Evolutionary conservation across 1,140 invertebrate genomes (phyloP).

Genomic region (Drosophila novamexicana): DNA sequence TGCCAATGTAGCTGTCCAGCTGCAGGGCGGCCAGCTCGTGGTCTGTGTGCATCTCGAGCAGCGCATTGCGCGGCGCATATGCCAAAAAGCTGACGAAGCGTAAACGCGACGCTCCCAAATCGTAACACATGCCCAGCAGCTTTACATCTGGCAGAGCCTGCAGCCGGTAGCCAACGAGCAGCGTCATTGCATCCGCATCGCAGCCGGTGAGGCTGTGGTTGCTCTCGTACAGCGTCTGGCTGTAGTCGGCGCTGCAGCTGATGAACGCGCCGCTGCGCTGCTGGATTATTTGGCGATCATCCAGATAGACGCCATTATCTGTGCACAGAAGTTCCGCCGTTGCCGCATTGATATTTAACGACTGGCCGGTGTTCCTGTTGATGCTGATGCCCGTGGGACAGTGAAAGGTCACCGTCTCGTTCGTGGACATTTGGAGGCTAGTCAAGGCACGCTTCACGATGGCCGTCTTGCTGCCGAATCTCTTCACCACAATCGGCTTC

Average conservation of each 20-base stretch:
- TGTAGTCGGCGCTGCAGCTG: slow-evolving; percentile 1
- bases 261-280: background rate
- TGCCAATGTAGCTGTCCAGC: slow-evolving; percentile 20
- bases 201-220: slow-evolving; percentile 19
- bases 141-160: slow-evolving; percentile 14
- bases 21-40: slow-evolving; percentile 13
- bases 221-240: slow-evolving; percentile 27
- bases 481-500: slow-evolving; percentile 29
- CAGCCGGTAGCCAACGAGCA: slow-evolving; percentile 26
- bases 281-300: background rate
- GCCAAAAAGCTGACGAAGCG: slow-evolving; percentile 29
- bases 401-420: slow-evolving; percentile 26
- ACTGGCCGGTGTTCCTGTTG: background rate
- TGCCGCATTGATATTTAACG: background rate
- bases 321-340: slow-evolving; percentile 15
- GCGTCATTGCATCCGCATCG: slow-evolving; percentile 2
- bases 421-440: background rate
- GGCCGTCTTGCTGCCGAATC: slow-evolving; percentile 30
- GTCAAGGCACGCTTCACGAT: slow-evolving; percentile 2
- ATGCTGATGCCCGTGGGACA: slow-evolving; percentile 25
- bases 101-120: slow-evolving; percentile 10
- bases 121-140: slow-evolving; percentile 28
- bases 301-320: slow-evolving; percentile 4
- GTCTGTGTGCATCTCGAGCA: background rate
- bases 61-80: slow-evolving; percentile 9